Evolutionary conservation across 2,113 vertebrate species (phyloP), one percentile per base, ranked within the genome.

Genomic region (Centropus bengalensis): DNA sequence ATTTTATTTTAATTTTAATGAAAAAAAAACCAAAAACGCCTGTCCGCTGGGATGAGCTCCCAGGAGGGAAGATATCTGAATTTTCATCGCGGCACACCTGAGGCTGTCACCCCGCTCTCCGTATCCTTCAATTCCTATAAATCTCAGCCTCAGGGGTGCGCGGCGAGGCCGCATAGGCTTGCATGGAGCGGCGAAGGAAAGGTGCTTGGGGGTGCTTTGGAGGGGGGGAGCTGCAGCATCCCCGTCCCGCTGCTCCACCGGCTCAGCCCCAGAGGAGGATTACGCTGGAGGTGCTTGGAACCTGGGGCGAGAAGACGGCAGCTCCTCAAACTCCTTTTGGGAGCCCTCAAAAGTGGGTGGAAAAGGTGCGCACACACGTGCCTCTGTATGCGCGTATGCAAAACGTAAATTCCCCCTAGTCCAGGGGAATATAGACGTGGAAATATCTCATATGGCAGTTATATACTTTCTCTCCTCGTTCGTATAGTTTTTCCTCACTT

Each of bases 71-170:
- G 55, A 68, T 30, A 33, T 9, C 42, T 10, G n/a, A 10, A n/a
- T 86, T 83, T 86, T 88, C 73, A n/a, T 63, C 82, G 66, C 27
- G 36, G 66, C 64, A 55, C 89, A 83, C 89, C 89, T 92, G 92
- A 56, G 82, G 51, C 66, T 79, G 88, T 77, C 88, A 75, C 20
- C 20, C 52, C 7, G 3, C 45, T 78, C 51, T 21, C 14, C 9
- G 13, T 23, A 17, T 74, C 85, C 59, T 81, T 94, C 86, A 79
- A 3, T 79, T 79, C 73, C 70, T 36, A 54, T 54, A 38, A 81
- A 54, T 51, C 60, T 24, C 92, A 64, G 2, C 49, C 18, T 76
- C 8, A 36, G 36, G 36, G 36, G 36, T 36, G 36, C 36, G 36
- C 36, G 36, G 36, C 36, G 36, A 36, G 36, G 36, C 36, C 36